A percentile compares a stretch with the other conserved stretches of the same genome.
Evolutionary conservation across 2,113 vertebrate species (phyloP).

Genomic region (Macaca nemestrina): DNA sequence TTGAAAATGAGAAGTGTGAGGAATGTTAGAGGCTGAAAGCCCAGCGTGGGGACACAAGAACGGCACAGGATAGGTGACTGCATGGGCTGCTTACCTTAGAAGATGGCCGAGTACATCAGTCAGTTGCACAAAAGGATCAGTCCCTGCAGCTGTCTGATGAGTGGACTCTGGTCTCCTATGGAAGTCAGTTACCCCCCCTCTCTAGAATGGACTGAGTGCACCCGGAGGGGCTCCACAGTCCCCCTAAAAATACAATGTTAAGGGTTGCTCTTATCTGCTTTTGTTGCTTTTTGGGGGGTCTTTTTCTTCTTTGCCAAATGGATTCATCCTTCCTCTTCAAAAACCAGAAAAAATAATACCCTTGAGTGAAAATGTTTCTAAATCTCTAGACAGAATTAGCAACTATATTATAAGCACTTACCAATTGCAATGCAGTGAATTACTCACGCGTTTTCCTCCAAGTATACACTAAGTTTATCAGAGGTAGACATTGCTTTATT

Average conservation of each 20-base stretch:
- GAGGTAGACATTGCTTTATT: not conserved
- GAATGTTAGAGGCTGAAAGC: not conserved
- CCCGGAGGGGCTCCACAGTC: not conserved
- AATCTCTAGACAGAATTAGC: not conserved
- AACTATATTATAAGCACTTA: not conserved
- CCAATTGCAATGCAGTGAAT: not conserved
- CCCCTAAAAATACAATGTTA: not conserved
- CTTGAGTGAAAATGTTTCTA: not conserved
- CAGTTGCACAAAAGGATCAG: not conserved
- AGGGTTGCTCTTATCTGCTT: not conserved
- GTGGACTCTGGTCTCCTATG: too few species aligned
- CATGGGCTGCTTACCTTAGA: not conserved
- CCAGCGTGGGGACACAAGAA: rapidly evolving
- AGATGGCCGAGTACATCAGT: not conserved
- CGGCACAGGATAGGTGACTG: not conserved
- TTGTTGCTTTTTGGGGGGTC: not conserved
- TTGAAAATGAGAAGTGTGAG: not conserved
- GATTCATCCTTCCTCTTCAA: not conserved
- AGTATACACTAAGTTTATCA: not conserved
- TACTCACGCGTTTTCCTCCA: not conserved
- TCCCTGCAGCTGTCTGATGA: not conserved
- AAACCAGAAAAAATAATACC: not conserved
- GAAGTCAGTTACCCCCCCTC: not conserved
- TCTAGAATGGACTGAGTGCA: not conserved
- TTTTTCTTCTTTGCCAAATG: not conserved